These are phyloP conservation scores for Desmophyllum pertusum DNA, from an alignment of 92 coral and sea anemone species.

Conservation along the genomic window DNA sequence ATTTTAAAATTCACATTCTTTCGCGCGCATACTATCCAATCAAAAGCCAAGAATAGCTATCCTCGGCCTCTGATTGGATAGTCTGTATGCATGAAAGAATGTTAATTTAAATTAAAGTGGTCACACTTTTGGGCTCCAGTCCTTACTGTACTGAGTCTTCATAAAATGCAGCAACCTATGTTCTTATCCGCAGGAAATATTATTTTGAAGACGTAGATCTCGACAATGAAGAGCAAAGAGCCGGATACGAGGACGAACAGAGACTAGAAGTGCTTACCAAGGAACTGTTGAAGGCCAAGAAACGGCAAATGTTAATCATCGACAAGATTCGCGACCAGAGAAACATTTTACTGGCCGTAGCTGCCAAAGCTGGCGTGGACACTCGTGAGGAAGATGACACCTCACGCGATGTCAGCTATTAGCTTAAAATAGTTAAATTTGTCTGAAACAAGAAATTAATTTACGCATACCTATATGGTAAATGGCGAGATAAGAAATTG, in stretches of 20 bases:
- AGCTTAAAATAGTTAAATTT: too few relatives aligned
- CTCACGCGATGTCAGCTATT: neutral
- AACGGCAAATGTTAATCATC: conserved; percentile 42
- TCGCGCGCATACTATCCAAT: too few relatives aligned
- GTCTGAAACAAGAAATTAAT: too few relatives aligned
- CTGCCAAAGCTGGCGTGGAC: conserved; percentile 52
- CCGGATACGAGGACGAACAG: conserved; percentile 36
- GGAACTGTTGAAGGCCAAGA: conserved; percentile 54
- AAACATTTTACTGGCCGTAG: conserved; percentile 40
- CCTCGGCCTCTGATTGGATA: too few relatives aligned
- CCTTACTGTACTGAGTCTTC: too few relatives aligned
- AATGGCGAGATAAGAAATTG: too few relatives aligned
- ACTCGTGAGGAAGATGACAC: neutral
- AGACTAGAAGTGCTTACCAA: conserved; percentile 38
- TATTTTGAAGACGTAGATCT: conserved; percentile 28
- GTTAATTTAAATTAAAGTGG: too few relatives aligned
- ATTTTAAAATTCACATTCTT: too few relatives aligned
- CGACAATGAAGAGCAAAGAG: conserved; percentile 11
- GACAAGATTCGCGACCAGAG: conserved; percentile 43
- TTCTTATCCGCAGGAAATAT: neutral
- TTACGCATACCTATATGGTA: too few relatives aligned
- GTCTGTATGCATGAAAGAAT: too few relatives aligned
- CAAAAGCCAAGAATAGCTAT: too few relatives aligned
- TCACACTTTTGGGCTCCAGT: too few relatives aligned
- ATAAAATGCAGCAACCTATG: neutral